Conservation (phyloP, 2,797 vertebrate genomes). For the Ctenosaura bakeri region DNA sequence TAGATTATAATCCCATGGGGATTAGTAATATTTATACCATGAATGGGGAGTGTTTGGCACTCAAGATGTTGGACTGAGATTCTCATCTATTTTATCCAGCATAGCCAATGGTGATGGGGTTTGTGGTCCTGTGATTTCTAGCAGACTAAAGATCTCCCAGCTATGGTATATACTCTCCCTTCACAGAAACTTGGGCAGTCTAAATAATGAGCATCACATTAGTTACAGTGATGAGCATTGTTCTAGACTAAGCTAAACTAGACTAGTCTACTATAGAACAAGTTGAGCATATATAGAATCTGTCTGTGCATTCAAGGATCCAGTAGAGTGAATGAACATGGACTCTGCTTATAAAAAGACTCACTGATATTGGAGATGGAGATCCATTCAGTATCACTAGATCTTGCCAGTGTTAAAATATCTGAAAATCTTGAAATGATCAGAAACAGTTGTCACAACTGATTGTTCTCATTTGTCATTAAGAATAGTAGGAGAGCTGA, state of each 20-base stretch:
- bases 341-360: background rate
- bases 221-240: background rate
- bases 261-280: background rate
- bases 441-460: background rate
- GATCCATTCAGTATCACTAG: background rate
- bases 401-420: background rate
- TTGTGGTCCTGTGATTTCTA: background rate
- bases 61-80: too few species aligned
- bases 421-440: background rate
- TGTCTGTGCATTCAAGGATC: background rate
- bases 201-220: background rate
- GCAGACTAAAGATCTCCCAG: background rate
- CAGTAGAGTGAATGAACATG: background rate
- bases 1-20: too few species aligned
- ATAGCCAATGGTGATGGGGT: background rate
- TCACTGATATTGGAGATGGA: background rate
- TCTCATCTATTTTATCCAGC: background rate
- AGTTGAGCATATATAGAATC: background rate
- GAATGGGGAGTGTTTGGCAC: too few species aligned
- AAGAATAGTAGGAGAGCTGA: background rate
- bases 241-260: background rate
- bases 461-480: background rate
- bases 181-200: background rate
- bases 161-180: background rate
- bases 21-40: too few species aligned